Evolutionary conservation across 2,113 vertebrate genomes (phyloP).

Genomic region (Pachycephala philippinensis): DNA sequence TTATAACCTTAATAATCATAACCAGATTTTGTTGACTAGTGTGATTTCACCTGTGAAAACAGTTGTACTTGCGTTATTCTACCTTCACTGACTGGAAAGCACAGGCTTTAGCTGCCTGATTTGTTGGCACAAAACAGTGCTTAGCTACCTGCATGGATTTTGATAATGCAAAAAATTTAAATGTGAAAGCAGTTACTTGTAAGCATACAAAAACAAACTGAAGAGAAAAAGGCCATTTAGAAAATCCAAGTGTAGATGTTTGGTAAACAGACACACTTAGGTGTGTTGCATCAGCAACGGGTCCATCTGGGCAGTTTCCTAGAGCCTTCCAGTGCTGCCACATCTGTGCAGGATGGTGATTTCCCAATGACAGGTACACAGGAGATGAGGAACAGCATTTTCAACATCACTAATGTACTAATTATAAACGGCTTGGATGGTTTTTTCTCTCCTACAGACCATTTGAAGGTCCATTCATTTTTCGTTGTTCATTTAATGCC

Average conservation of each 20-base stretch:
- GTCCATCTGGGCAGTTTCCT: not conserved
- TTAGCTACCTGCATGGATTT: not conserved
- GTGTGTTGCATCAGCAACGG: not conserved
- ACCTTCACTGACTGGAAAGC: not conserved
- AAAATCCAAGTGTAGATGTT: not conserved
- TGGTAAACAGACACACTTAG: not conserved
- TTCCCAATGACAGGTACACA: not conserved
- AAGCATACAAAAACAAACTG: not conserved
- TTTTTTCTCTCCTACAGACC: not conserved
- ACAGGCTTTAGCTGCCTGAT: not conserved
- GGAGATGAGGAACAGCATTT: not conserved
- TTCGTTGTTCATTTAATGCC: not conserved
- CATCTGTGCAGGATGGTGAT: not conserved
- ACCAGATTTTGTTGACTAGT: not conserved
- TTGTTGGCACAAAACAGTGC: not conserved
- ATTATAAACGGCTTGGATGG: not conserved
- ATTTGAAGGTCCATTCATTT: not conserved
- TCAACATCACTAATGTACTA: not conserved
- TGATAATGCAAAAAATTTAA: not conserved
- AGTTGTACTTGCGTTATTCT: not conserved
- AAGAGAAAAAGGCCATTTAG: not conserved
- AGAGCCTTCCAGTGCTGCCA: not conserved
- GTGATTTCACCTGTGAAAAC: not conserved
- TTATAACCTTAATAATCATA: not conserved
- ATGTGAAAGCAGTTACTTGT: not conserved